phyloP scores from a whole-genome alignment of 2,797 vertebrate species.

The Sebastes oblongus region DNA sequence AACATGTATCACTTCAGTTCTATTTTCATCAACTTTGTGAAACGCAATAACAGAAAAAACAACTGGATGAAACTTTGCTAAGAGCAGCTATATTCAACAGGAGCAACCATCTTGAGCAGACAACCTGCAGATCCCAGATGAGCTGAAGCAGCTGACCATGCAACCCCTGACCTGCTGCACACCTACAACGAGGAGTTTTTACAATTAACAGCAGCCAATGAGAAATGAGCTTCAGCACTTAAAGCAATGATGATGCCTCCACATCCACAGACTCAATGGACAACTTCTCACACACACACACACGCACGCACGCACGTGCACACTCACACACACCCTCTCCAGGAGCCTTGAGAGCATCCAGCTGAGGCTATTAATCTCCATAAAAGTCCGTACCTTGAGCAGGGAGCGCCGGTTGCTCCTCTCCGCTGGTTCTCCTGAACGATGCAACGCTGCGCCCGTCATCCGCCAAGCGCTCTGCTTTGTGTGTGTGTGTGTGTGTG shows the following conservation, averaged over 20 bases:
- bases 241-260: background rate
- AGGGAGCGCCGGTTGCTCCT: constrained; percentile 9
- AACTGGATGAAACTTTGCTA: background rate
- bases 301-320: background rate
- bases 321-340: background rate
- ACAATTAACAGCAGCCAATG: constrained; percentile 34
- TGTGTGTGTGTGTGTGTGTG: constrained; percentile 5
- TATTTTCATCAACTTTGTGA: background rate
- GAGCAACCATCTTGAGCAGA: background rate
- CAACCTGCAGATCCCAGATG: background rate
- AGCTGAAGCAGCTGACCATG: background rate
- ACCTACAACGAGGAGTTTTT: background rate
- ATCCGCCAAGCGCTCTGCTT: constrained; percentile 19
- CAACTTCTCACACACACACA: constrained; percentile 28
- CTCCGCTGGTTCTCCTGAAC: constrained; percentile 16
- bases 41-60: background rate
- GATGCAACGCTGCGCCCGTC: constrained; percentile 30
- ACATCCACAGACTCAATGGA: background rate
- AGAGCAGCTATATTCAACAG: background rate
- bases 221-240: background rate
- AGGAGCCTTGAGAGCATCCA: background rate
- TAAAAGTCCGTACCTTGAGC: constrained; percentile 54
- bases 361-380: constrained; percentile 6
- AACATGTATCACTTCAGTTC: background rate
- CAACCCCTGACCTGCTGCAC: background rate